Evolutionary conservation across 2,888 invertebrate species (phyloP), one percentile per base, ranked within the genome.

Genomic region (Geophilus truncorum): DNA sequence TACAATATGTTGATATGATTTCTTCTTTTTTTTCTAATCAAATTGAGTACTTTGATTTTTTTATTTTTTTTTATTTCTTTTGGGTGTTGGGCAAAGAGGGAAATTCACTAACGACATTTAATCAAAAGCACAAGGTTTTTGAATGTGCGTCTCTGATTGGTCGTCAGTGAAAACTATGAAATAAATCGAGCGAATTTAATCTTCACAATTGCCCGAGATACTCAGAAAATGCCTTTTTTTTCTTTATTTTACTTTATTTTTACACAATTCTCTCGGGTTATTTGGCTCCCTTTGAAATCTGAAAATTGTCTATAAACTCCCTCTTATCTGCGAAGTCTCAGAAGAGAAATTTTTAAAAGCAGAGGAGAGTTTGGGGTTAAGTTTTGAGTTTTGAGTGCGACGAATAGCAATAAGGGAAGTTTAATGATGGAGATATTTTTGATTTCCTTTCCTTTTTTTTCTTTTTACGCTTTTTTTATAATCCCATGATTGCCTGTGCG

Each of bases 51-150:
- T 70, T 25, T 25, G 70, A 23, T 23, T 28, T 70, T 25, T 62
- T 28, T 70, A 25, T 70, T 7, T 62, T 28, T 70, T 70, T 70
- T 7, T 18, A 28, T 28, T 28, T 70, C 51, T 51, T 51, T 18
- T 51, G 2, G 51, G 51, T 12, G 15, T 12, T 7, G 2, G 5
- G 15, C 10, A 12, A 21, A 23, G 57, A 21, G 57, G 4, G 57
- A 57, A 57, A 70, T 70, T 70, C 28, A 25, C 70, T 70, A 70
- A 70, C 70, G 70, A 70, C 70, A 70, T 70, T 70, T 70, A 70
- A 70, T 70, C 70, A 70, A 70, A 70, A 70, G 70, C 70, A 28
- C 70, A 70, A 70, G 70, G 70, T 70, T 70, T 70, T 70, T 70
- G 70, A 28, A 70, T 70, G 70, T 12, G 70, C 6, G 10, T 3